Evolutionary conservation across 2,797 vertebrate genomes (phyloP).

Genomic region (Amblyraja radiata): DNA sequence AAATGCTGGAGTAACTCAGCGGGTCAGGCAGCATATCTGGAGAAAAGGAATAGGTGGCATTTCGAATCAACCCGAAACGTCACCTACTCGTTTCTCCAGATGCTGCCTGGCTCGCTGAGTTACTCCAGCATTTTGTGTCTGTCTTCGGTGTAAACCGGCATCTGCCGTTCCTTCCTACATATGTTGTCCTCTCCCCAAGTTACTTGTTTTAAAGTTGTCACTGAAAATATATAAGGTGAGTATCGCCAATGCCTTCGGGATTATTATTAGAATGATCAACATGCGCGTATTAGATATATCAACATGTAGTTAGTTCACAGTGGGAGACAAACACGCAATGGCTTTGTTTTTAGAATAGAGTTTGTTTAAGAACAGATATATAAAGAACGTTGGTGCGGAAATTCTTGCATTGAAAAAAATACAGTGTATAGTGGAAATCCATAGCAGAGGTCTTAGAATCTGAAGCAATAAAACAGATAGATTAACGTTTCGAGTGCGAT

Average conservation of each 20-base stretch:
- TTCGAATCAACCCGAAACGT: too few relatives aligned
- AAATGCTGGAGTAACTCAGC: too few relatives aligned
- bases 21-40: too few relatives aligned
- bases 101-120: too few relatives aligned
- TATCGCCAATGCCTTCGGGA: too few relatives aligned
- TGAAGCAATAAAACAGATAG: not conserved
- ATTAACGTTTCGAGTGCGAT: not conserved
- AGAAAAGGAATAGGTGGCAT: too few relatives aligned
- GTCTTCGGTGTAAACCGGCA: too few relatives aligned
- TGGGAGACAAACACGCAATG: not conserved
- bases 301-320: not conserved
- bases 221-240: not conserved
- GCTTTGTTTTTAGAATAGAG: not conserved
- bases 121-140: too few relatives aligned
- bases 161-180: too few relatives aligned
- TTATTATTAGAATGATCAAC: too few relatives aligned
- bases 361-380: not conserved
- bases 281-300: not conserved
- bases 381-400: not conserved
- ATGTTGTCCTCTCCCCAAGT: too few relatives aligned
- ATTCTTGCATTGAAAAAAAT: not conserved
- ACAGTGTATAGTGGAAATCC: not conserved
- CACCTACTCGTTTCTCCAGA: too few relatives aligned
- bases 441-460: not conserved
- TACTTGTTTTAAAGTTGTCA: not conserved